Percentiles rank a stretch among this genome's conserved stretches.
phyloP scores from a whole-genome alignment of 2,113 vertebrate genomes.

The Chamaea fasciata region DNA sequence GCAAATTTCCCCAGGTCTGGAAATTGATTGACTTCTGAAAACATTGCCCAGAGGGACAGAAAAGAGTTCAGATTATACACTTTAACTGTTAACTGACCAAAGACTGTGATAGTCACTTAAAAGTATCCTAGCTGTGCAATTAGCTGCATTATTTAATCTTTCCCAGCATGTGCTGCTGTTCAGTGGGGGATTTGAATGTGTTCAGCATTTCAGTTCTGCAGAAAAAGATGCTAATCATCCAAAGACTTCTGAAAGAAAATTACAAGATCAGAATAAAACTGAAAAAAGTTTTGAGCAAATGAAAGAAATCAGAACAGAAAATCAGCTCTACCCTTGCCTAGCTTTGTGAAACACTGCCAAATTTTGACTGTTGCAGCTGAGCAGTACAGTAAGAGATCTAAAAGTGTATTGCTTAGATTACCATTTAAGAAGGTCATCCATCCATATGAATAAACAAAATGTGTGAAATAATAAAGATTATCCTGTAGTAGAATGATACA shows the following conservation, averaged over 20 bases:
- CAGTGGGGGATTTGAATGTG: slow-evolving; percentile 65
- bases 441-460: slow-evolving; percentile 38
- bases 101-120: slow-evolving; percentile 45
- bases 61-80: slow-evolving; percentile 25
- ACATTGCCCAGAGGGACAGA: slow-evolving; percentile 12
- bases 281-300: slow-evolving; percentile 68
- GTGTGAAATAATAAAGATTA: slow-evolving; percentile 39
- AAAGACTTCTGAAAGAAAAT: slow-evolving; percentile 71
- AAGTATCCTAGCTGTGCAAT: slow-evolving; percentile 42
- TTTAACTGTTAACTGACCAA: slow-evolving; percentile 64
- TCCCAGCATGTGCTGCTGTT: slow-evolving; percentile 39
- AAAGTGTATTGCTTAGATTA: slow-evolving; percentile 36
- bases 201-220: slow-evolving; percentile 58
- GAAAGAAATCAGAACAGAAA: slow-evolving; percentile 60
- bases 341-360: slow-evolving; percentile 54
- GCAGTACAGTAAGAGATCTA: slow-evolving; percentile 32
- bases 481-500: slow-evolving; percentile 16
- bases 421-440: slow-evolving; percentile 48
- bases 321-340: slow-evolving; percentile 44
- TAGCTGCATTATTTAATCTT: slow-evolving; percentile 65
- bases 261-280: slow-evolving; percentile 66
- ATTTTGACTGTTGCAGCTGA: slow-evolving; percentile 37
- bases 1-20: slow-evolving; percentile 59
- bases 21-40: slow-evolving; percentile 68
- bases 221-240: slow-evolving; percentile 63